A percentile compares a stretch with the other conserved stretches of the same genome.
Evolutionary conservation across 1,140 invertebrate genomes (phyloP).

Genomic region (Gryllus bimaculatus): DNA sequence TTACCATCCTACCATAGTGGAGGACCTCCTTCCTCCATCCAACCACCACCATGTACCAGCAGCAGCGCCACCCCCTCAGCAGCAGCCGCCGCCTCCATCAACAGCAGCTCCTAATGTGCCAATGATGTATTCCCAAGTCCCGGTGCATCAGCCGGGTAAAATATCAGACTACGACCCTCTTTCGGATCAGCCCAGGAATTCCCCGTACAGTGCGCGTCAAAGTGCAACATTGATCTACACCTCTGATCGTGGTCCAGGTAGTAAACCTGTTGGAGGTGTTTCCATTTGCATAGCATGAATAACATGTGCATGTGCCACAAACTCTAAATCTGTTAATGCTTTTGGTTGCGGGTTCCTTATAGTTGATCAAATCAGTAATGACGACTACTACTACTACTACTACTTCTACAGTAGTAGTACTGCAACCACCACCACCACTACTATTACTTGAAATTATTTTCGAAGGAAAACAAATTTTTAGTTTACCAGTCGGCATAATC

Average conservation of each 20-base stretch:
- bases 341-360: too few species aligned
- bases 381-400: too few species aligned
- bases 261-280: conserved; percentile 10
- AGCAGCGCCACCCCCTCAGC: conserved; percentile 11
- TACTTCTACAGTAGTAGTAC: too few species aligned
- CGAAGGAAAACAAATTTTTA: too few species aligned
- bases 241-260: conserved; percentile 54
- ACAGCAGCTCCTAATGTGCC: background rate
- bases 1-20: background rate
- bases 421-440: too few species aligned
- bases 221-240: conserved; percentile 76
- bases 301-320: too few species aligned
- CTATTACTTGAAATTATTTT: too few species aligned
- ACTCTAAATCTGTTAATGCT: too few species aligned
- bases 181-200: conserved; percentile 53
- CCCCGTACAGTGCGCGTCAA: conserved; percentile 64
- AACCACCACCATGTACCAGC: conserved; percentile 9
- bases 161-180: conserved; percentile 73
- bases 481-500: too few species aligned
- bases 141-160: conserved; percentile 42
- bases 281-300: too few species aligned
- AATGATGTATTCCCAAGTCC: conserved; percentile 2
- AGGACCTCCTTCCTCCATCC: conserved; percentile 9
- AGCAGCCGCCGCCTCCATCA: conserved; percentile 17
- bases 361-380: too few species aligned